Evolutionary conservation across 2,888 invertebrate species (phyloP), one percentile per base, ranked within the genome.

Genomic region (Amphipyra tragopoginis): DNA sequence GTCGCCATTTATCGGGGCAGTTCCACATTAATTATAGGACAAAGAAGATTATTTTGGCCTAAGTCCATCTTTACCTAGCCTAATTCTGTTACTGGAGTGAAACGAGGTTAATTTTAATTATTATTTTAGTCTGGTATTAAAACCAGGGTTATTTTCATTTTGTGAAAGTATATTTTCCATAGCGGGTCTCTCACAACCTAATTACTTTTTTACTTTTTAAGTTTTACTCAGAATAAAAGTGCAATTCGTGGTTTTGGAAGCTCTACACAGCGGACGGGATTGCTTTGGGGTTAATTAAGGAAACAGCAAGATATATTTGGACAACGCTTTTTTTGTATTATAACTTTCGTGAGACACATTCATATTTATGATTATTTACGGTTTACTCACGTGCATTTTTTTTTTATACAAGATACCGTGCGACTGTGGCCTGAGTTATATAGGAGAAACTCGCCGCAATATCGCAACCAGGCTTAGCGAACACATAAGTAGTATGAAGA

Each of bases 1-100:
- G 47, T 51, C 15, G 6, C 26, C 10, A 10, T 43, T 51, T 51
- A 48, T 14, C 42, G 42, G 29, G 34, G 21, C 38, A 42, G n/a
- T 34, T 54, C 42, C 39, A 50, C 13, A 43, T 69, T 51, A 29
- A 39, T 62, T 45, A 55, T 21, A 48, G 14, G 29, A 63, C 51
- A 67, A 51, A 63, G 47, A 43, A 43, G 14, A n/a, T n/a, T 36
- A 39, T 39, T 51, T 51, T 69, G 36, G 47, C 39, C 5, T 15
- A 4, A 55, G 34, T 55, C 45, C 40, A 51, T 69, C 34, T 47
- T 34, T 43, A 44, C 21, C 7, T 11, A 2, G 14, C 9, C 14
- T 14, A 13, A 4, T 14, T 13, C 44, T 15, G 36, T 49, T 33
- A 52, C 13, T 7, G 34, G 21, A 10, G 5, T 51, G 33, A 47